Conservation (phyloP, 2,888 invertebrate genomes). For the Cheilosia vulpina region DNA sequence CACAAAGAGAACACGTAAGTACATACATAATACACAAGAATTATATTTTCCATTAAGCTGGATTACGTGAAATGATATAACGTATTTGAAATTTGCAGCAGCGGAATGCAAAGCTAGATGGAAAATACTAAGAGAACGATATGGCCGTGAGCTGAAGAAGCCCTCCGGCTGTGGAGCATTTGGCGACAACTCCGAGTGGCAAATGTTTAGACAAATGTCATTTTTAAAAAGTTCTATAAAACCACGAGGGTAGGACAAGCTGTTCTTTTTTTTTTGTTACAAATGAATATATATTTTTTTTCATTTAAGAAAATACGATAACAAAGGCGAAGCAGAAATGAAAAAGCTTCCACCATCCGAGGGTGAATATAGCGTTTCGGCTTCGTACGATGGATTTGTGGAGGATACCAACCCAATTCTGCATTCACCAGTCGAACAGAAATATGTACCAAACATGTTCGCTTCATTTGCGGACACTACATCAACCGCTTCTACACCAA, state of each 20-base stretch:
- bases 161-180: constrained; percentile 1
- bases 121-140: constrained; percentile 6
- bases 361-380: neutral
- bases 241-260: neutral
- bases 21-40: neutral
- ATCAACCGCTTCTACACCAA: neutral
- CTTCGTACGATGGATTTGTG: neutral
- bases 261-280: neutral
- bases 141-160: constrained; percentile 3
- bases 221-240: neutral
- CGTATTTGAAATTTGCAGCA: neutral
- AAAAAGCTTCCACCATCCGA: neutral
- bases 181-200: no score
- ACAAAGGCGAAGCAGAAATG: no score
- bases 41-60: no score
- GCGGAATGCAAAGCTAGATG: constrained; percentile 6
- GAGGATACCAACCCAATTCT: neutral
- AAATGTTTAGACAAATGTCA: constrained; percentile 2
- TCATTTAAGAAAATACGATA: no score
- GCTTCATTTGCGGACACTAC: neutral
- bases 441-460: neutral
- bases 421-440: neutral
- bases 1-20: constrained; percentile 5
- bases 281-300: neutral
- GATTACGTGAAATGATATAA: no score